Evolutionary conservation across 2,113 vertebrate species (phyloP), one percentile per base, ranked within the genome.

Genomic region (Lampris incognitus): DNA sequence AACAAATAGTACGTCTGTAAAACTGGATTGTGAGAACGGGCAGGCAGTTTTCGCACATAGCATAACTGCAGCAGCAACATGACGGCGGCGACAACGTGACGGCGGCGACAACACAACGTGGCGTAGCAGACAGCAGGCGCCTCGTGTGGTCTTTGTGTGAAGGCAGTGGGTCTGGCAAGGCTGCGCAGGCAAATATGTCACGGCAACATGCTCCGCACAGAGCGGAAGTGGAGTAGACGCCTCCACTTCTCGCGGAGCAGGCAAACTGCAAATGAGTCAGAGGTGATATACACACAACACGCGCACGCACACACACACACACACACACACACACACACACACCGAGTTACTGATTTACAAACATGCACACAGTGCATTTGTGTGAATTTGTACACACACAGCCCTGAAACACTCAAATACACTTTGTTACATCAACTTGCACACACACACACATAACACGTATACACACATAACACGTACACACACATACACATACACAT

Each of bases 191-290:
- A 84, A 84, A 89, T 89, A 86, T 89, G 87, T 81, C 75, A 55
- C 59, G 3, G 70, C 84, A 85, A 76, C 84, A 82, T 79, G 81
- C 79, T 87, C 50, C 60, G 72, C 66, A 37, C 66, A 4, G 75
- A 82, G 72, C 83, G 87, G 85, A 87, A 81, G 75, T 73, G 75
- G 64, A 74, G 79, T 3, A 72, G 61, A 84, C 78, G 74, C 85
- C 83, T 87, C 83, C 83, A 41, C 50, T 77, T 87, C 83, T 85
- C 77, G 63, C 67, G 59, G 55, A 70, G 72, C 65, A 74, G 69
- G 66, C n/a, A 68, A 86, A 84, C 85, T 84, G 87, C 79, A 89
- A 86, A 89, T 85, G 76, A 87, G 79, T 90, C 81, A 84, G 75
- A 85, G 74, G 82, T 77, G 83, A 74, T 13, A 61, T 62, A 75